Evolutionary conservation across 2,797 vertebrate species (phyloP).

Genomic region (Oceanodroma leucorhoa): DNA sequence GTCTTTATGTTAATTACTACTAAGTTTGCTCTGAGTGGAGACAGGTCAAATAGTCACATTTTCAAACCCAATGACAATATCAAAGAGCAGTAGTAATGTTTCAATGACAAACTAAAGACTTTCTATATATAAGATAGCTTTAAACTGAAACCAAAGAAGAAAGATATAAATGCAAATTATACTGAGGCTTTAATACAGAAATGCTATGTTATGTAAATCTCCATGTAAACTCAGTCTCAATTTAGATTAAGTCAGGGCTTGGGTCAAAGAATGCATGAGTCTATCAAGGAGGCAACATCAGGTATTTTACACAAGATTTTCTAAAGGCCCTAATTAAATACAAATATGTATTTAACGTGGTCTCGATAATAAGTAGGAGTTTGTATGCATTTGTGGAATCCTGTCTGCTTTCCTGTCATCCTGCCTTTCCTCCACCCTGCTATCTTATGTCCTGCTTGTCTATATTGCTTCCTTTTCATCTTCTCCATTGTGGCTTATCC

Average conservation of each 20-base stretch:
- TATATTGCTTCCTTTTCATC: background rate
- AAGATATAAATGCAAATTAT: background rate
- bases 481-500: background rate
- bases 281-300: background rate
- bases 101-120: background rate
- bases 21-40: background rate
- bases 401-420: background rate
- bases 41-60: background rate
- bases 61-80: background rate
- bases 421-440: background rate
- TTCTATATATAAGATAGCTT: background rate
- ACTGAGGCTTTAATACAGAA: background rate
- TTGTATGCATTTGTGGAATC: background rate
- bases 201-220: background rate
- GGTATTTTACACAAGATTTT: background rate
- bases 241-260: background rate
- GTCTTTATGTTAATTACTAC: background rate
- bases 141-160: background rate
- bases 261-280: background rate
- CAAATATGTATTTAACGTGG: rapidly evolving
- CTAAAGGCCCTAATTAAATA: background rate
- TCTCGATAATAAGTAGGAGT: background rate
- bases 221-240: background rate
- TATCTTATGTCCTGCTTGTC: background rate
- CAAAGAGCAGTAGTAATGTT: background rate